Evolutionary conservation across 2,113 vertebrate species (phyloP), one percentile per base, ranked within the genome.

Genomic region (Austrofundulus limnaeus): DNA sequence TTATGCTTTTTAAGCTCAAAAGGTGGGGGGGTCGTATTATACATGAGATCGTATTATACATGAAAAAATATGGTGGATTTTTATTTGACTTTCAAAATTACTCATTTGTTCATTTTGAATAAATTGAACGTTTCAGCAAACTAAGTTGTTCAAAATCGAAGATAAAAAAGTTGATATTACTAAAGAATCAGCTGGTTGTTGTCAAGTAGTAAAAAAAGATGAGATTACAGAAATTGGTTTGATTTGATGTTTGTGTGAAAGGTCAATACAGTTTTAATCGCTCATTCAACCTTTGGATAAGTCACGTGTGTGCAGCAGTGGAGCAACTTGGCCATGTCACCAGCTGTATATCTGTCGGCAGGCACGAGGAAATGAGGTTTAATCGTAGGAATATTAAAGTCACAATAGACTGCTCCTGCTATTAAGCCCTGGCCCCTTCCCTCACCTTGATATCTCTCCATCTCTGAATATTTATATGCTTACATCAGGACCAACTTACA

Each of bases 301-400:
- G 69, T 64, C 38, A 24, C 66, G 31, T 61, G 72, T 72, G 66
- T 61, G 50, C 11, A 39, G 62, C 52, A 21, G 51, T 53, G 71
- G 81, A 86, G 81, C 75, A 73, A 84, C 80, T 83, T 70, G 82
- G 84, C 74, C 78, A 69, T 89, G 86, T 90, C 88, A 85, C 71
- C 75, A 43, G 78, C 82, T 79, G 77, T 86, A 83, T 87, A 88
- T 87, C 83, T 90, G 64, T 80, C 64, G 70, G 55, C 53, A 82
- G 79, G 85, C 86, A 73, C 83, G 72, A 66, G 77, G 81, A 89
- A 90, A 90, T 83, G 80, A 88, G 83, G 78, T 87, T 84, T 89
- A 90, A 90, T 91, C 83, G 80, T 74, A 80, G 74, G 82, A 75
- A 90, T 89, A 92, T 92, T 91, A 91, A 90, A 89, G 88, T 90